Conservation (phyloP, 2,797 vertebrate genomes). For the Mus minutoides region DNA sequence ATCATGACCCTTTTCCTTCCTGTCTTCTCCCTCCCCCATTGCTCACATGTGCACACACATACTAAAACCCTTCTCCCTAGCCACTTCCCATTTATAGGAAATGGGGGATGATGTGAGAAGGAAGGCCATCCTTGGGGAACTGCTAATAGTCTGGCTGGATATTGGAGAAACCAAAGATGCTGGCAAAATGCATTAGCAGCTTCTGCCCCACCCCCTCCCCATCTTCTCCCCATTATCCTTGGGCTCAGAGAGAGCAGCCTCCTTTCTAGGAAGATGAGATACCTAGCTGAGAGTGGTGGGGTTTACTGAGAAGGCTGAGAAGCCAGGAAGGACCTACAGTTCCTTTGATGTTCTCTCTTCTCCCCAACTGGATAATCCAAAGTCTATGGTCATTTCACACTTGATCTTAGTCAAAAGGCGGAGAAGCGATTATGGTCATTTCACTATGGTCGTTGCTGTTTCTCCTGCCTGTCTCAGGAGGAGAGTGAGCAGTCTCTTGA, state of each 20-base stretch:
- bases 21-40: not conserved
- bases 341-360: not conserved
- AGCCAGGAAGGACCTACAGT: not conserved
- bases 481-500: not conserved
- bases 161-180: conserved; percentile 80
- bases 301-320: not conserved
- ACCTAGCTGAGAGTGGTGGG: not conserved
- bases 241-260: conserved; percentile 50
- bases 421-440: not conserved
- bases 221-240: conserved; percentile 68
- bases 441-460: not conserved
- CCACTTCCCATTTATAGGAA: conserved; percentile 80
- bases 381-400: not conserved
- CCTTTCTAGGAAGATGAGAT: not conserved
- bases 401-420: too few relatives aligned
- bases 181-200: conserved; percentile 79
- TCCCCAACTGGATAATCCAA: not conserved
- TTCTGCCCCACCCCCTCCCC: conserved; percentile 40
- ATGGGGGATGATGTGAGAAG: conserved; percentile 77
- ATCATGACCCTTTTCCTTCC: not conserved
- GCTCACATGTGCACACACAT: not conserved
- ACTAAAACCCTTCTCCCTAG: conserved; percentile 47
- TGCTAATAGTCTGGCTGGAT: conserved; percentile 82
- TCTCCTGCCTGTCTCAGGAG: not conserved
- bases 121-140: conserved; percentile 77